These are phyloP conservation scores for Drosophila formosana DNA, from an alignment of 2,888 invertebrate species.

Conservation along the genomic window DNA sequence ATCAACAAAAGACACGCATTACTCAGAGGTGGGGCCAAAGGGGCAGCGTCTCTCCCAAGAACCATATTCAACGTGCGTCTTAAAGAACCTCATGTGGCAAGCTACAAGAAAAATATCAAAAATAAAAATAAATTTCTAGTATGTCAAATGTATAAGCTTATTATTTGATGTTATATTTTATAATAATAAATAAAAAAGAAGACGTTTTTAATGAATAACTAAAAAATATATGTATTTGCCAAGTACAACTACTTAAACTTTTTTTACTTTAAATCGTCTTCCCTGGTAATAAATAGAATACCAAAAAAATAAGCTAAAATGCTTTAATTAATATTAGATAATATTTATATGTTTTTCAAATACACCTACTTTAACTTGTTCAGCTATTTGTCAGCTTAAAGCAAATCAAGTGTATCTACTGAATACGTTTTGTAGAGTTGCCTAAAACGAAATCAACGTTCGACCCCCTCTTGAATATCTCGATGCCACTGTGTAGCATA, in stretches of 20 bases:
- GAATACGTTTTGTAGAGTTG: background rate
- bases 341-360: background rate
- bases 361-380: background rate
- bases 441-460: background rate
- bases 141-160: too few species aligned
- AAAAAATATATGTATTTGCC: too few species aligned
- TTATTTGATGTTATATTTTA: too few species aligned
- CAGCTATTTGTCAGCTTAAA: background rate
- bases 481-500: conserved; percentile 18
- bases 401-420: background rate
- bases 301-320: background rate
- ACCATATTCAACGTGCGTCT: background rate
- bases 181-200: too few species aligned
- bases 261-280: too few species aligned
- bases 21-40: background rate
- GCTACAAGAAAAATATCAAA: too few species aligned
- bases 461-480: background rate
- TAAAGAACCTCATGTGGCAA: too few species aligned
- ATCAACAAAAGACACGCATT: conserved; percentile 36
- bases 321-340: background rate
- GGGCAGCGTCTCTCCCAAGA: background rate
- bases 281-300: too few species aligned
- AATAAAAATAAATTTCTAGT: too few species aligned
- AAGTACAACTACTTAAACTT: too few species aligned
- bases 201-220: too few species aligned